Conservation (phyloP, 2,888 invertebrate genomes). For the Drosophila robusta region DNA sequence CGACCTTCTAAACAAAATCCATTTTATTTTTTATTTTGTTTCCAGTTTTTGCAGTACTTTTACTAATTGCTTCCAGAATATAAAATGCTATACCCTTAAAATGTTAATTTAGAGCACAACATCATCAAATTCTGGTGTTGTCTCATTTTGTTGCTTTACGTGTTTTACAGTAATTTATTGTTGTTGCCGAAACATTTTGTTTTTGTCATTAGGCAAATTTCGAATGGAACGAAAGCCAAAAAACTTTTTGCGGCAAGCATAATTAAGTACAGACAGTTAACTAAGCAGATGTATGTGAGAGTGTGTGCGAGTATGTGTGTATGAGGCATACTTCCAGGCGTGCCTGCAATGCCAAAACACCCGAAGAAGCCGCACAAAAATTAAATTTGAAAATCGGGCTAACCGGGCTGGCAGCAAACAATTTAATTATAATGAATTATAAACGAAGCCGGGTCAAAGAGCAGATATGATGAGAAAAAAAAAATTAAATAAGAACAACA, state of each 20-base stretch:
- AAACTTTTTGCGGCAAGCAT: conserved; percentile 68
- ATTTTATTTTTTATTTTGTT: neutral
- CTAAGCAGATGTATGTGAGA: conserved; percentile 35
- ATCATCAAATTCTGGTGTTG: conserved; percentile 36
- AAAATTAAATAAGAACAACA: conserved; percentile 32
- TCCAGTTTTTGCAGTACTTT: neutral
- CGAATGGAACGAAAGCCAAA: conserved; percentile 35
- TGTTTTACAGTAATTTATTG: conserved; percentile 55
- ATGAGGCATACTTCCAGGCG: conserved; percentile 32
- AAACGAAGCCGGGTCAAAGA: conserved; percentile 60
- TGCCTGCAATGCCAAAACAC: conserved; percentile 43
- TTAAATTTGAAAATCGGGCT: conserved; percentile 57
- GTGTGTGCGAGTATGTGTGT: conserved; percentile 15
- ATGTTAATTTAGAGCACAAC: conserved; percentile 26
- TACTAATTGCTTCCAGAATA: conserved; percentile 5
- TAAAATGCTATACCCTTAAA: neutral
- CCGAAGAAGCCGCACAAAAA: conserved; percentile 54
- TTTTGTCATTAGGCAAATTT: conserved; percentile 66
- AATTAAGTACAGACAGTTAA: conserved; percentile 68
- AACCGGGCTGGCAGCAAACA: conserved; percentile 59
- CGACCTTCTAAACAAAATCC: neutral
- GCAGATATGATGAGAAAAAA: conserved; percentile 24
- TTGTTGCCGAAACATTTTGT: conserved; percentile 53
- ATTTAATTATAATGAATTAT: conserved; percentile 79
- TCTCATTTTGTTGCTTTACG: conserved; percentile 29